A percentile compares a stretch with the other conserved stretches of the same genome.
Conservation (phyloP, 1,140 invertebrate species). For the Neotoxoptera formosana region DNA sequence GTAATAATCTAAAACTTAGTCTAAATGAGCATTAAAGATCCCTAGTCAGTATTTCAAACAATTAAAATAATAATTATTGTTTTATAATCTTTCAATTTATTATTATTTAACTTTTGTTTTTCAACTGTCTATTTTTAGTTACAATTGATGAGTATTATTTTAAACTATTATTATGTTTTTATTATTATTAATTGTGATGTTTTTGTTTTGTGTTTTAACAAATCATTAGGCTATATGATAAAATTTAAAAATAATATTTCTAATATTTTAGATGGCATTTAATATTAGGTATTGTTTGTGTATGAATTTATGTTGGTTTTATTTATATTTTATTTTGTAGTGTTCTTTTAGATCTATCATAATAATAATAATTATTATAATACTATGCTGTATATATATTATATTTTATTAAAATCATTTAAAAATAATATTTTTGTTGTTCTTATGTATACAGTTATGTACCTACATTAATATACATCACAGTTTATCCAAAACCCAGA, state of each 20-base stretch:
- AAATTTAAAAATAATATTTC: constrained; percentile 49
- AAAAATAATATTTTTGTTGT: constrained; percentile 47
- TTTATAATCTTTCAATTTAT: constrained; percentile 48
- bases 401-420: constrained; percentile 58
- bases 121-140: constrained; percentile 50
- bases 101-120: constrained; percentile 50
- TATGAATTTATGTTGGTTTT: constrained; percentile 58
- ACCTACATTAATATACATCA: background rate
- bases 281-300: constrained; percentile 58
- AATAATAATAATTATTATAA: constrained; percentile 57
- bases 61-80: constrained; percentile 40
- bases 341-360: constrained; percentile 58
- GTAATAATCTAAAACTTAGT: constrained; percentile 50
- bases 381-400: constrained; percentile 58
- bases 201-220: constrained; percentile 58
- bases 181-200: constrained; percentile 57
- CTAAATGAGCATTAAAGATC: constrained; percentile 54
- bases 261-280: constrained; percentile 57
- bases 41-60: constrained; percentile 58
- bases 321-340: constrained; percentile 58
- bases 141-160: constrained; percentile 55
- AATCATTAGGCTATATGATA: constrained; percentile 57
- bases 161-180: constrained; percentile 20
- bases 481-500: background rate
- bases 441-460: background rate